Conservation (phyloP, 2,888 invertebrate species). For the Schizaphis graminum region DNA sequence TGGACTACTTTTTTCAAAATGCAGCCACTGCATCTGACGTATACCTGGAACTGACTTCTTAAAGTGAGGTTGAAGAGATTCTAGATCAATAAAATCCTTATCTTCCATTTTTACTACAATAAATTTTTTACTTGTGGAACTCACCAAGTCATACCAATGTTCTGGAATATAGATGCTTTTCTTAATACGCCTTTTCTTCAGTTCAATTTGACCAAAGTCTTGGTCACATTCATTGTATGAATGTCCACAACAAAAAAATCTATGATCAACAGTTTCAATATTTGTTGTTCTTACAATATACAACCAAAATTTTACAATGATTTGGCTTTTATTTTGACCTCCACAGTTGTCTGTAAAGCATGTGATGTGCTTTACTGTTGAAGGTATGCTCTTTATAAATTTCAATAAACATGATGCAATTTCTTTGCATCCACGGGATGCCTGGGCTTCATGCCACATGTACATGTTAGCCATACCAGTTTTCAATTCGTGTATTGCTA, state of each 20-base stretch:
- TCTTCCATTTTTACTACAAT: constrained; percentile 30
- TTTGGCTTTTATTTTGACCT: constrained; percentile 66
- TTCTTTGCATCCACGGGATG: constrained; percentile 67
- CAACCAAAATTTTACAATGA: constrained; percentile 67
- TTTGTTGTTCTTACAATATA: constrained; percentile 67
- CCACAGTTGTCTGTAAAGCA: constrained; percentile 67
- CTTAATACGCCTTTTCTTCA: constrained; percentile 62
- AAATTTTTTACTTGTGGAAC: constrained; percentile 22
- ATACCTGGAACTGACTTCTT: constrained; percentile 23
- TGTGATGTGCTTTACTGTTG: constrained; percentile 65
- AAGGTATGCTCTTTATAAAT: constrained; percentile 63
- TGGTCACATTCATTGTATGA: constrained; percentile 67
- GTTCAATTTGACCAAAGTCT: constrained; percentile 62
- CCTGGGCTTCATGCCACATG: constrained; percentile 67
- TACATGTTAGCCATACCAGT: constrained; percentile 65
- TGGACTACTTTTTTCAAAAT: constrained; percentile 39
- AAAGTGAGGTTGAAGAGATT: constrained; percentile 32
- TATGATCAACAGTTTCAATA: constrained; percentile 61
- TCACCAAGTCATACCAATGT: constrained; percentile 56
- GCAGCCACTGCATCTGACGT: constrained; percentile 22
- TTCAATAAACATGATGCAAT: constrained; percentile 67
- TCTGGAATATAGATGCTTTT: constrained; percentile 51
- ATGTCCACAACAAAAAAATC: constrained; percentile 66
- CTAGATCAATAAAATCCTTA: not conserved
- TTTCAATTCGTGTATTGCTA: constrained; percentile 66